Conservation (phyloP, 2,113 vertebrate species). For the Pholis gunnellus region DNA sequence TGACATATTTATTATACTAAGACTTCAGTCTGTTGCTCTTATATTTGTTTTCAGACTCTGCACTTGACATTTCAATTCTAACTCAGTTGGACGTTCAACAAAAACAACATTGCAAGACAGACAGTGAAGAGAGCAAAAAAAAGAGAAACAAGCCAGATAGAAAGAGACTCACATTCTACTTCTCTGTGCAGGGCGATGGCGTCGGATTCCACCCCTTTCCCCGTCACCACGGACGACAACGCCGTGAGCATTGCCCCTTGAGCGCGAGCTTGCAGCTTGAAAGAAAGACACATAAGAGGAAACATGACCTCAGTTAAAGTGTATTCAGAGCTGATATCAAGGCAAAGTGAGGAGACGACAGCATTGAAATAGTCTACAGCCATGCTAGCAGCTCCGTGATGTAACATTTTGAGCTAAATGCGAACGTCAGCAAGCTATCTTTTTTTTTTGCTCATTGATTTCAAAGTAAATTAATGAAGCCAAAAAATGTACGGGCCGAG, state of each 20-base stretch:
- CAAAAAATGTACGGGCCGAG: no score
- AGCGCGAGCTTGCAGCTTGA: constrained; percentile 78
- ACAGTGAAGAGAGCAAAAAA: not conserved
- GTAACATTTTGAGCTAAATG: not conserved
- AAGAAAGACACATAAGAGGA: constrained; percentile 14
- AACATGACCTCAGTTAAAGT: not conserved
- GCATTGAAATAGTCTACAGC: not conserved
- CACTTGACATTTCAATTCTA: constrained; percentile 58
- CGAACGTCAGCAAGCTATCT: no score
- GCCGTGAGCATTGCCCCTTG: constrained; percentile 74
- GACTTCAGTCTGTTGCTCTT: constrained; percentile 7
- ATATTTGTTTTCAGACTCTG: constrained; percentile 29
- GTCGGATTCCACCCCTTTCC: constrained; percentile 81
- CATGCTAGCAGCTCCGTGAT: not conserved
- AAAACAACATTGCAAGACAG: constrained; percentile 14
- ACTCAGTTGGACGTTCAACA: constrained; percentile 17
- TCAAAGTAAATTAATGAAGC: no score
- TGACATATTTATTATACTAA: constrained; percentile 46
- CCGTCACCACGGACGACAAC: constrained; percentile 78
- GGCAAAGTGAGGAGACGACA: not conserved
- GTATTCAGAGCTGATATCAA: not conserved
- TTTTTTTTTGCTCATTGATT: no score
- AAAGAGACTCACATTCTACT: constrained; percentile 84
- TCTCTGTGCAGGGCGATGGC: constrained; percentile 80
- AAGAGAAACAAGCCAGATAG: not conserved